Evolutionary conservation across 1,140 invertebrate species (phyloP), one percentile per base, ranked within the genome.

Genomic region (Nymphalis io): DNA sequence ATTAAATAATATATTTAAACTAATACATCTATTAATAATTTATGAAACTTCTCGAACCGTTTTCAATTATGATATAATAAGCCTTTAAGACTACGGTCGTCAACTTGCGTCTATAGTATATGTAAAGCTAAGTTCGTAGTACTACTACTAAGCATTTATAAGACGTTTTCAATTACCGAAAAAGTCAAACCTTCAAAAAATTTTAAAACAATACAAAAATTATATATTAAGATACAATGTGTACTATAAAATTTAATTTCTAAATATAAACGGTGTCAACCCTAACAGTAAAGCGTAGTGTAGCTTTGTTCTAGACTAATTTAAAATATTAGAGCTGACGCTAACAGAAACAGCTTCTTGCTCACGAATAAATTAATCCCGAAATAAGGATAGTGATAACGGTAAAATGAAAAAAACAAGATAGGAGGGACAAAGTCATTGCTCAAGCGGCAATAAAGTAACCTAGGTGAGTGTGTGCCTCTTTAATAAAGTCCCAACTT

Each of bases 271-370:
- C 40, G 40, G 8, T 18, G 46, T 51, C 46, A 18, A 51, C 46
- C 42, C 42, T 46, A 46, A 5, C n/a, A 3, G 27, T 8, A 8
- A 15, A 16, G 13, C 0, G n/a, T 46, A 46, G 6, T 46, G 42
- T 46, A 46, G 5, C 42, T 46, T 20, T 51, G 11, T 20, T 51
- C 46, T 51, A 15, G 46, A 51, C 16, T 11, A 46, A 33, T 57
- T 63, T 63, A 58, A 73, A 73, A 60, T 69, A 63, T 63, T 18
- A 69, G 64, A 66, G 46, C 60, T 60, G 65, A 59, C 55, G 44
- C 40, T 33, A 65, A 65, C 71, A 53, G 38, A 40, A 60, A 46
- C 58, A n/a, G 38, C 38, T 33, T 27, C 58, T 65, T 33, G 39
- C 33, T 44, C 60, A 57, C 15, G 61, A 64, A 61, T 69, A 65